A percentile compares a stretch with the other conserved stretches of the same genome.
phyloP scores from a whole-genome alignment of 2,888 invertebrate genomes.

The Atrina japonica region DNA sequence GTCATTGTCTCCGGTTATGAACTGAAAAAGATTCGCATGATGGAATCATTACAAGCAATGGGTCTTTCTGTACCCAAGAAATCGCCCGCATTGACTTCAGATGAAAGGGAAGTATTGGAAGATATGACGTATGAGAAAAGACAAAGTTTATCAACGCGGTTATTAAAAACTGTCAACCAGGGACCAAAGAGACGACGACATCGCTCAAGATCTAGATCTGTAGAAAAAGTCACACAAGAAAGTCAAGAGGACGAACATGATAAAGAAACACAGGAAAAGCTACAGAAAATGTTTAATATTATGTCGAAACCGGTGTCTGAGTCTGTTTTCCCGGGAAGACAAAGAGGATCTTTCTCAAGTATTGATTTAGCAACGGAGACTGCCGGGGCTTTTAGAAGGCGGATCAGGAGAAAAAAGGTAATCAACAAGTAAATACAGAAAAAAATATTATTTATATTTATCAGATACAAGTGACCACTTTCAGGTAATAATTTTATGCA shows the following conservation, averaged over 20 bases:
- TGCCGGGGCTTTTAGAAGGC: slow-evolving; percentile 30
- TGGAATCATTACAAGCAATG: slow-evolving; percentile 38
- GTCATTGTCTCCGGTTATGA: slow-evolving; percentile 34
- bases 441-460: no score
- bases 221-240: neutral
- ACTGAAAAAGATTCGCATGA: slow-evolving; percentile 42
- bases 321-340: slow-evolving; percentile 4
- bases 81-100: neutral
- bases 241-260: slow-evolving; percentile 6
- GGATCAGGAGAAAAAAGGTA: slow-evolving; percentile 30
- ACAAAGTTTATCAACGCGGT: slow-evolving; percentile 37
- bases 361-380: slow-evolving; percentile 19
- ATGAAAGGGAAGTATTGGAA: slow-evolving; percentile 35
- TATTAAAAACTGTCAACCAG: slow-evolving; percentile 20
- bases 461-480: no score
- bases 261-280: slow-evolving; percentile 16
- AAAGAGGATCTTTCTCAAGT: neutral
- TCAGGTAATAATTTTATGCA: no score
- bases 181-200: slow-evolving; percentile 1
- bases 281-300: slow-evolving; percentile 22
- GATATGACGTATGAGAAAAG: slow-evolving; percentile 22
- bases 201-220: slow-evolving; percentile 9
- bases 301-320: slow-evolving; percentile 4
- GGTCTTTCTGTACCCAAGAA: slow-evolving; percentile 32
- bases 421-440: neutral